phyloP scores from a whole-genome alignment of 2,113 vertebrate genomes.

The Saccopteryx bilineata region DNA sequence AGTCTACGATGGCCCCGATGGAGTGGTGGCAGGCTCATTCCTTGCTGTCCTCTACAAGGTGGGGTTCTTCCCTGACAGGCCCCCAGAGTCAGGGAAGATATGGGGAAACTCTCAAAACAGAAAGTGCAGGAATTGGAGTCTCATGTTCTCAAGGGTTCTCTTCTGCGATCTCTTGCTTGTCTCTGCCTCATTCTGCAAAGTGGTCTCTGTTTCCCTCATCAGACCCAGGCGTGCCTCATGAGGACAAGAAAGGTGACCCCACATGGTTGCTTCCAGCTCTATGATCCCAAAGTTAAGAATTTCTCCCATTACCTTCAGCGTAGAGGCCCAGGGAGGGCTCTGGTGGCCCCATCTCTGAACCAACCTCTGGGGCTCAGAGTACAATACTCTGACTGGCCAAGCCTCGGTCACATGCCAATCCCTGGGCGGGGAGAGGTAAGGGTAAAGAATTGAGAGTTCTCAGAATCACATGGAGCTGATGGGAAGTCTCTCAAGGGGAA shows the following conservation, averaged over 20 bases:
- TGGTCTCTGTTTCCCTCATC: not conserved
- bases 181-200: not conserved
- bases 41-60: not conserved
- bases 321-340: not conserved
- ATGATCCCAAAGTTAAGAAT: not conserved
- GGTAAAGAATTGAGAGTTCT: not conserved
- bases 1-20: not conserved
- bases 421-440: not conserved
- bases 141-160: not conserved
- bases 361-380: not conserved
- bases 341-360: not conserved
- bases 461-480: not conserved
- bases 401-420: not conserved
- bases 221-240: not conserved
- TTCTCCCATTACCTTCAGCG: not conserved
- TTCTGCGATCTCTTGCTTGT: not conserved
- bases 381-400: not conserved
- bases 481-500: not conserved
- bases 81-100: not conserved
- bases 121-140: not conserved
- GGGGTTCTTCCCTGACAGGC: not conserved
- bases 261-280: not conserved
- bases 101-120: not conserved
- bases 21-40: not conserved
- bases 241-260: not conserved